Base-by-base conservation (phyloP, 2,797 vertebrate genomes). In the Acipenser ruthenus region DNA sequence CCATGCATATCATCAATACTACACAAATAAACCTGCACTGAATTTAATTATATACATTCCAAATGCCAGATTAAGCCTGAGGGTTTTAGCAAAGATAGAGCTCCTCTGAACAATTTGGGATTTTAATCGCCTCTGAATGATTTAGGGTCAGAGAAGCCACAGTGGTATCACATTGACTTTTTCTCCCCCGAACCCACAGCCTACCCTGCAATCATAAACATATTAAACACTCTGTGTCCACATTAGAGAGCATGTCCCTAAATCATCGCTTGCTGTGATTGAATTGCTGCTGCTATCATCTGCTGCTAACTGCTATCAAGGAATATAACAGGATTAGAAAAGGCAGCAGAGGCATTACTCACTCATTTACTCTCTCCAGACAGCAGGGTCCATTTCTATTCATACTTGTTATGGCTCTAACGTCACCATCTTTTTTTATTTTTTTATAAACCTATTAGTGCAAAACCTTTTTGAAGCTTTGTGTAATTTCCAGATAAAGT, bases 261-360 rank as follows among this genome's bases (percentile, higher is more conserved):
- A 87, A 83, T 84, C 81, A 82, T 49, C 64, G 63, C 67, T 0
- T 70, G 71, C 77, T 78, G 79, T 67, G 78, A 73, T 65, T 68
- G 75, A 84, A 81, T 77, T 78, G 75, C 69, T 75, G 69, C 71
- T 78, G 70, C 77, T 71, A 72, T 81, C 75, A 81, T 82, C 79
- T 71, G 67, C 77, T 10, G 71, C 74, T 83, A 70, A 72, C 74
- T 78, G 75, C 67, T 72, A 81, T 82, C 78, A 86, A 82, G 86
- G 80, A 73, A 62, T 62, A 9, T 83, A 86, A 88, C 80, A 0
- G 48, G 79, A 85, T 86, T 86, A 83, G 74, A 12, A 62, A 18
- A 37, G 60, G 15, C 60, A 62, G 23, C 23, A 4, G 9, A 23
- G 48, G 60, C 55, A 58, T n/a, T 58, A 58, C 55, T 58, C 55